A percentile compares a stretch with the other conserved stretches of the same genome.
Evolutionary conservation across 2,888 invertebrate species (phyloP).

Genomic region (Ornithoptera priamus): DNA sequence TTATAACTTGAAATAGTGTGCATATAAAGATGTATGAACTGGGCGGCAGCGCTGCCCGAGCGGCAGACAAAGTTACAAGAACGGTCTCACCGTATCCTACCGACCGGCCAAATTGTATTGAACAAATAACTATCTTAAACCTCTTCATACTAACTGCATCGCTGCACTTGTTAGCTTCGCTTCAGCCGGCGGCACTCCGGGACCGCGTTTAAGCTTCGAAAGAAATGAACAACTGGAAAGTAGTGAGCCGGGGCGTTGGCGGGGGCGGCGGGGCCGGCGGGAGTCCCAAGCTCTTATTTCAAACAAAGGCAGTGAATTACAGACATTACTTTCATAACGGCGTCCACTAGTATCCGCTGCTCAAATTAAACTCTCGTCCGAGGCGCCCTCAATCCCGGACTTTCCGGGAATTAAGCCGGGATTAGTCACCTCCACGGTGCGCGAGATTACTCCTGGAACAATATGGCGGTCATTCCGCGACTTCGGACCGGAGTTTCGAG

Average conservation of each 20-base stretch:
- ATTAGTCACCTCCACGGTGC: conserved; percentile 47
- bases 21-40: too few species aligned
- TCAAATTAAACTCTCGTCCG: conserved; percentile 34
- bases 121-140: too few species aligned
- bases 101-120: too few species aligned
- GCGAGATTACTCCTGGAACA: conserved; percentile 52
- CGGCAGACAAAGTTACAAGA: too few species aligned
- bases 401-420: conserved; percentile 48
- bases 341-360: conserved; percentile 33
- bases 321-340: conserved; percentile 23
- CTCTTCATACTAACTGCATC: too few species aligned
- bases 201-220: conserved; percentile 1
- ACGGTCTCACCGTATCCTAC: too few species aligned
- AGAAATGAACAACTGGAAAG: conserved; percentile 4
- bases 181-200: neutral
- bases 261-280: neutral
- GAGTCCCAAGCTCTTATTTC: conserved; percentile 11
- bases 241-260: neutral
- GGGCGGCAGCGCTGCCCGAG: too few species aligned
- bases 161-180: too few species aligned
- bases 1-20: too few species aligned
- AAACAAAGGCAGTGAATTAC: conserved; percentile 22
- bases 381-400: conserved; percentile 32
- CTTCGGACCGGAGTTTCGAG: neutral
- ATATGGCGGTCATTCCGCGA: conserved; percentile 44